A percentile compares a stretch with the other conserved stretches of the same genome.
phyloP scores from a whole-genome alignment of 2,797 vertebrate genomes.

The Anisognathus igniventris region DNA sequence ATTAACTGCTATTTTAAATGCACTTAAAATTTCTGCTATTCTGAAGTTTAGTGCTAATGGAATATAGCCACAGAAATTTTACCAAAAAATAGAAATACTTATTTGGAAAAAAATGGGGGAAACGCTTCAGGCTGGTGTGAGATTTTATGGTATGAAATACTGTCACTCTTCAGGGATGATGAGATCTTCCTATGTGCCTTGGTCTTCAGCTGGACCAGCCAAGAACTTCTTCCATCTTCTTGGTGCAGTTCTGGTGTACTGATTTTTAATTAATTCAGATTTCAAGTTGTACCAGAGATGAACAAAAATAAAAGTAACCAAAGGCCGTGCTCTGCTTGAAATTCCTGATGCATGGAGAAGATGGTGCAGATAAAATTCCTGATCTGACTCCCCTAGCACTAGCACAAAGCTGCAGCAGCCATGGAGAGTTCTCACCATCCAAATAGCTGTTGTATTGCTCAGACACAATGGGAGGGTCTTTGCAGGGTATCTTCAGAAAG shows the following conservation, averaged over 20 bases:
- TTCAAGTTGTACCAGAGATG: not conserved
- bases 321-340: not conserved
- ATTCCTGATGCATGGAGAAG: rapidly evolving
- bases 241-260: not conserved
- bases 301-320: not conserved
- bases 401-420: rapidly evolving
- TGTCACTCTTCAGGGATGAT: not conserved
- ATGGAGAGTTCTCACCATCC: not conserved
- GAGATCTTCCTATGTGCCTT: not conserved
- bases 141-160: not conserved
- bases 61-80: not conserved
- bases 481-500: not conserved
- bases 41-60: not conserved
- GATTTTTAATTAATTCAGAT: not conserved
- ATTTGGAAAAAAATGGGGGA: not conserved
- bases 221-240: not conserved
- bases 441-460: not conserved
- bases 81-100: not conserved
- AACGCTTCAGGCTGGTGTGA: not conserved
- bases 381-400: not conserved
- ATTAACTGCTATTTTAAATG: not conserved
- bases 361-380: not conserved
- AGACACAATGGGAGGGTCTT: not conserved
- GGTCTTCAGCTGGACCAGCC: not conserved
- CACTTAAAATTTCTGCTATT: not conserved